These are phyloP conservation scores for Chionis minor DNA, from an alignment of 2,113 vertebrate species.

Conservation along the genomic window DNA sequence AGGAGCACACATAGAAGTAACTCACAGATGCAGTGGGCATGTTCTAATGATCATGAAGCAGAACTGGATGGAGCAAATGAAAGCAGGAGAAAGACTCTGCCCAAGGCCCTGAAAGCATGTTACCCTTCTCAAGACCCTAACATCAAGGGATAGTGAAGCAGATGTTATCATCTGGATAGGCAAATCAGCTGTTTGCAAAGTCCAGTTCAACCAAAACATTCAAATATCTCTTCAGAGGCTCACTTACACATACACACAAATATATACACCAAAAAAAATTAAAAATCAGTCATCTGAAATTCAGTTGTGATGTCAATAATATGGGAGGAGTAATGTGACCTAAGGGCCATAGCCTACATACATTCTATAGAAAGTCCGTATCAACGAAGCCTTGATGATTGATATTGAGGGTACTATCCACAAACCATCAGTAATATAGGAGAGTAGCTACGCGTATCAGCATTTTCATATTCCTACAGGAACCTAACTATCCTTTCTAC, in stretches of 20 bases:
- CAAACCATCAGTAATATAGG: neutral
- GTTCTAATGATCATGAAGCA: neutral
- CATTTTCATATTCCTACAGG: neutral
- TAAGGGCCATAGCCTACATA: neutral
- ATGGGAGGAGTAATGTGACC: neutral
- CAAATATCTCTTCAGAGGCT: neutral
- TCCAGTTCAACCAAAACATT: neutral
- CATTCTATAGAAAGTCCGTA: neutral
- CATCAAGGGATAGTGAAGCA: neutral
- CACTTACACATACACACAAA: neutral
- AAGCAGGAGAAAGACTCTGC: neutral
- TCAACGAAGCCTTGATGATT: neutral
- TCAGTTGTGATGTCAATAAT: neutral
- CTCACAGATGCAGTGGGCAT: neutral
- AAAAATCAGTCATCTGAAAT: neutral
- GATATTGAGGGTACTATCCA: neutral
- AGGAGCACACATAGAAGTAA: neutral
- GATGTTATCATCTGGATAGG: neutral
- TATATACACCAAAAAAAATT: neutral
- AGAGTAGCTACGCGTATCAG: neutral
- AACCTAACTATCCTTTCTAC: neutral
- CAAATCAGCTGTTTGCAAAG: neutral
- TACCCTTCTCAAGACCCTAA: neutral
- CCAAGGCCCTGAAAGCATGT: neutral
- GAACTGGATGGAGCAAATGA: neutral